These are phyloP conservation scores for Prinia subflava DNA, from an alignment of 2,113 vertebrate genomes.

Conservation along the genomic window DNA sequence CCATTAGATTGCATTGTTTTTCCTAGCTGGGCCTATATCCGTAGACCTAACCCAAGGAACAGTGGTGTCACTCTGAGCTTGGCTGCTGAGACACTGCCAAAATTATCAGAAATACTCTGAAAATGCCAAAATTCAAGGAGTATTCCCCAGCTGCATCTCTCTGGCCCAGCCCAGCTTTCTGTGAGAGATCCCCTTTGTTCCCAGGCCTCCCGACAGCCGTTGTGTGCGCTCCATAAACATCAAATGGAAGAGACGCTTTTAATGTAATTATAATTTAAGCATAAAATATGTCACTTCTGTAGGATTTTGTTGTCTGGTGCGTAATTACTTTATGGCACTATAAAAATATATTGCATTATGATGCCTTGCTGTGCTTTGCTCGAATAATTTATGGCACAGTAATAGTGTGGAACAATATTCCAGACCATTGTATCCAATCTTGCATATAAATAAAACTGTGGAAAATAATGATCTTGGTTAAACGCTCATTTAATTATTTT, in stretches of 20 bases:
- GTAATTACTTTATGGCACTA: constrained; percentile 45
- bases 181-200: not conserved
- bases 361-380: constrained; percentile 30
- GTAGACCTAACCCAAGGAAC: not conserved
- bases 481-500: constrained; percentile 1
- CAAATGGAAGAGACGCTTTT: constrained; percentile 21
- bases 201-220: not conserved
- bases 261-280: constrained; percentile 67
- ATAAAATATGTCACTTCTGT: constrained; percentile 58
- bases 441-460: constrained; percentile 29
- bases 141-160: not conserved
- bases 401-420: constrained; percentile 49
- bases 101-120: not conserved
- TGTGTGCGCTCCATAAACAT: not conserved
- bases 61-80: rapidly evolving
- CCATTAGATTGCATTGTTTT: not conserved
- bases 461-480: constrained; percentile 34
- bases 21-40: not conserved
- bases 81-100: not conserved
- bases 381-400: constrained; percentile 59
- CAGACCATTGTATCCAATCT: constrained; percentile 17
- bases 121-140: not conserved
- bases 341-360: constrained; percentile 44
- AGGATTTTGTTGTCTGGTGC: constrained; percentile 29
- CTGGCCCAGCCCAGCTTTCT: not conserved